Conservation (phyloP, 35 echinoderm and acorn worm genomes). For the Ophioderma brevispina region DNA sequence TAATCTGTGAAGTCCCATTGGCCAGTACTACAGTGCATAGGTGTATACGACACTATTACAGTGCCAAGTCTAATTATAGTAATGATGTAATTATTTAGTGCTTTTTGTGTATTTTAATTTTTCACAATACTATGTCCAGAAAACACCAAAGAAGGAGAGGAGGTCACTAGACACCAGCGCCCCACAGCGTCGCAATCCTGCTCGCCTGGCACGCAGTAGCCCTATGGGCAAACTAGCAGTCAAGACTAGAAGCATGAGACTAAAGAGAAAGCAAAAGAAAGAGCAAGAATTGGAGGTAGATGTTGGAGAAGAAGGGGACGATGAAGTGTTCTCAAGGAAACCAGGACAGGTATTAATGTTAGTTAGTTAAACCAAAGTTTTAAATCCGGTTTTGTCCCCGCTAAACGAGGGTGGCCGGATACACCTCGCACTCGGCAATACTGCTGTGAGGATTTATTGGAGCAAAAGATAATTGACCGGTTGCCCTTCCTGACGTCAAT, state of each 20-base stretch:
- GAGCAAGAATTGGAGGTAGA: neutral
- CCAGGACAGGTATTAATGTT: conserved; percentile 60
- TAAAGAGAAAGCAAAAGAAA: neutral
- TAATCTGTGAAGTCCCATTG: too few relatives aligned
- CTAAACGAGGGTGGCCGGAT: too few relatives aligned
- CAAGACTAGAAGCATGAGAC: neutral
- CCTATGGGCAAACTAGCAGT: neutral
- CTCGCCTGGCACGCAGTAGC: conserved; percentile 35
- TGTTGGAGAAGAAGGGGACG: neutral
- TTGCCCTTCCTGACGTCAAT: too few relatives aligned
- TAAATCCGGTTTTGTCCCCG: too few relatives aligned
- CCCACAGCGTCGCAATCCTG: conserved; percentile 16
- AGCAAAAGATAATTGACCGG: too few relatives aligned
- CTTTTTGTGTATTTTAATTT: neutral
- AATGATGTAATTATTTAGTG: too few relatives aligned
- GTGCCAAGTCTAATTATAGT: too few relatives aligned
- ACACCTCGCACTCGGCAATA: too few relatives aligned
- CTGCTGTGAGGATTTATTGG: too few relatives aligned
- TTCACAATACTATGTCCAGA: neutral
- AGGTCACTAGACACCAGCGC: conserved; percentile 18
- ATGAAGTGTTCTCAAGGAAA: conserved; percentile 39
- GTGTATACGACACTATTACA: too few relatives aligned
- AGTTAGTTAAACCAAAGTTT: too few relatives aligned
- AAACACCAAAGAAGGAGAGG: conserved; percentile 9
- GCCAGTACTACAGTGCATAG: too few relatives aligned